Percentiles rank a stretch among this genome's conserved stretches.
Evolutionary conservation across 2,113 vertebrate genomes (phyloP).

Genomic region (Eclectus roratus): DNA sequence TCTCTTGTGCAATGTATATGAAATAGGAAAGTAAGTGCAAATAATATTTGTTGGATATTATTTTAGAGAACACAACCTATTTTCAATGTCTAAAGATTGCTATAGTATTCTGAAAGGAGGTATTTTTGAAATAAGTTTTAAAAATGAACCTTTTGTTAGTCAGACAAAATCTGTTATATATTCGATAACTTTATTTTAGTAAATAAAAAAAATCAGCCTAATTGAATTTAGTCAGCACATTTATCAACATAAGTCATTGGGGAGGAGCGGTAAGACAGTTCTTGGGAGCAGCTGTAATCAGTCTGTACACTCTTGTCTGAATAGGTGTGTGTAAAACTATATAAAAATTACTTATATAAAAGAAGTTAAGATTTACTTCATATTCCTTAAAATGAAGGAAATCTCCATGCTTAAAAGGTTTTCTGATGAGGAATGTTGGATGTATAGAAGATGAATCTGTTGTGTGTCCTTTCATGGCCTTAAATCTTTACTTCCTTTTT

Average conservation of each 20-base stretch:
- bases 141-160: not conserved
- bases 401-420: not conserved
- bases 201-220: not conserved
- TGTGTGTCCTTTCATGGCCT: not conserved
- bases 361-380: not conserved
- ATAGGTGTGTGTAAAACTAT: not conserved
- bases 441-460: not conserved
- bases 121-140: not conserved
- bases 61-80: not conserved
- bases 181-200: not conserved
- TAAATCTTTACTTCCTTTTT: not conserved
- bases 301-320: not conserved
- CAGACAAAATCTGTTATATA: not conserved
- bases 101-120: not conserved
- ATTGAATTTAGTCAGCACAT: not conserved
- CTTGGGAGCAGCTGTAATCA: not conserved
- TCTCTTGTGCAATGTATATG: not conserved
- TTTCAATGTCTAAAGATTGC: not conserved
- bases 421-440: not conserved
- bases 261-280: not conserved
- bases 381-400: not conserved
- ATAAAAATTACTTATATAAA: not conserved
- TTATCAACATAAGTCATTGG: not conserved
- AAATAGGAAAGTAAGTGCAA: not conserved
- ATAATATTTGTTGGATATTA: not conserved